These are phyloP conservation scores for Machimus rusticus DNA, from an alignment of 2,888 invertebrate genomes.

Conservation along the genomic window DNA sequence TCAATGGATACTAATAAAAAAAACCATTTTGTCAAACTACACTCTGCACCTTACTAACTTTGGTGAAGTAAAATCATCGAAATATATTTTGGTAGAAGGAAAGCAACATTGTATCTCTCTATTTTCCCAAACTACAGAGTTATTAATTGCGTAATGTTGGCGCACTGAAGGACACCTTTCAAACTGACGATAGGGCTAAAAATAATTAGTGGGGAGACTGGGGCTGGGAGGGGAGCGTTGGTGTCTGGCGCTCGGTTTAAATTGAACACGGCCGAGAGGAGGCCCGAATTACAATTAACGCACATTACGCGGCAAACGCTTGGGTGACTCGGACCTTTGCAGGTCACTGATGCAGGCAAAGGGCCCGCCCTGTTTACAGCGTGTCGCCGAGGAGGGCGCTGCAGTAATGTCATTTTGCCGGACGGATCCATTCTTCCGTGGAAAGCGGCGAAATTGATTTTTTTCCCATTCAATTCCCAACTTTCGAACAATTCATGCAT, in stretches of 20 bases:
- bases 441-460: slow-evolving; percentile 17
- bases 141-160: not conserved
- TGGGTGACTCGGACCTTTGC: not conserved
- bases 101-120: not conserved
- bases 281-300: not conserved
- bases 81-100: not conserved
- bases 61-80: not conserved
- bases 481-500: not conserved
- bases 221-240: not conserved
- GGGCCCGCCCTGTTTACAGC: not conserved
- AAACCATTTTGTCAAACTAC: no score
- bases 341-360: not conserved
- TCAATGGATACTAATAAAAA: no score
- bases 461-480: slow-evolving; percentile 8
- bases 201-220: not conserved
- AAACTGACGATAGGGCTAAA: not conserved
- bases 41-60: not conserved
- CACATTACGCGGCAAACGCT: not conserved
- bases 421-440: not conserved
- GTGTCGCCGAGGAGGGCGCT: not conserved
- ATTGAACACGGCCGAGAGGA: not conserved
- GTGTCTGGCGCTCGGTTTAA: not conserved
- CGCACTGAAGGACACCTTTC: not conserved
- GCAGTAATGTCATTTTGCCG: slow-evolving; percentile 11
- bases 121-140: not conserved